Base-by-base conservation (phyloP, 2,888 invertebrate species). In the Polyploca ridens region DNA sequence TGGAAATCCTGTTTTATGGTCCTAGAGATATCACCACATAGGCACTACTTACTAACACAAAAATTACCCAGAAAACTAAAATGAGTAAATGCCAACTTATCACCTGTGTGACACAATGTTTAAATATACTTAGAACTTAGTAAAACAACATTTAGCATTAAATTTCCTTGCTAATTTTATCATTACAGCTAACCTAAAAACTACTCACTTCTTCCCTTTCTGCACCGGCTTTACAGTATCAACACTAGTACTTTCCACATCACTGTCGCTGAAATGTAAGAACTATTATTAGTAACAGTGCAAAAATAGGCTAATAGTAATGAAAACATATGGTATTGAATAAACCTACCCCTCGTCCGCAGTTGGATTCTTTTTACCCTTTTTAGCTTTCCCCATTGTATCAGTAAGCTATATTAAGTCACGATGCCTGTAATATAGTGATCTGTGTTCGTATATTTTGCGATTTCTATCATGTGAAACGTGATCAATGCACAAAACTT, bases 381-480 rank as follows among this genome's bases (percentile, higher is more conserved):
- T 97, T 95, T 97, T 97, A 88, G 96, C 95, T 94, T 97, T 97
- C 85, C 96, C 97, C 97, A 97, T 97, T 74, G 79, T 88, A 79
- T 76, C 75, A 71, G 69, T 76, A 70, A 73, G 70, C 69, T 83
- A 72, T 90, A 88, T 87, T 91, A 93, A 83, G 93, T 93, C 85
- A 91, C 90, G 80, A 91, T 90, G 69, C 89, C 92, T 77, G 84
- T 85, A 70, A 83, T 84, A 80, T 87, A 87, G 72, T 88, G 84
- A 84, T 88, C 83, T 78, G 75, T 85, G 85, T 87, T 78, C 74
- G 78, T 84, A 78, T 88, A 87, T 87, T 88, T 88, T 73, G 77
- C 86, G 76, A 89, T 88, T 88, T 89, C 91, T 94, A 93, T 90
- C 93, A 94, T 94, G 93, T 92, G 93, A 94, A 91, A 90, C 81